A percentile compares a stretch with the other conserved stretches of the same genome.
These are phyloP conservation scores for Muscicapa striata DNA, from an alignment of 2,797 vertebrate species.

Conservation along the genomic window DNA sequence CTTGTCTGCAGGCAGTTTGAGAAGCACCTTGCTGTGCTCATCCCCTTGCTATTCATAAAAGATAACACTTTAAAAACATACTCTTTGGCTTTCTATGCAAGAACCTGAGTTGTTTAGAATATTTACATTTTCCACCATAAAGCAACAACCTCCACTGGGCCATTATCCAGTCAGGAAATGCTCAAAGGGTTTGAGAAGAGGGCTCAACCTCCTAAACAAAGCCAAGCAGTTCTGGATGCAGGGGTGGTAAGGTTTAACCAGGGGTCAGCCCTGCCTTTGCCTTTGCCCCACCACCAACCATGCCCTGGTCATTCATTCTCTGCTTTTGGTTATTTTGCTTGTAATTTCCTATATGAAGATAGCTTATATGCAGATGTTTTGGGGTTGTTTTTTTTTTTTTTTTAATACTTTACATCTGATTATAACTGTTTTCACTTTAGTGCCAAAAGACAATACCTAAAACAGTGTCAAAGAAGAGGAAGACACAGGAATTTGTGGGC, in stretches of 20 bases:
- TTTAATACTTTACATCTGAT: slow-evolving; percentile 26
- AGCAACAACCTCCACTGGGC: background rate
- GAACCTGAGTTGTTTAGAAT: background rate
- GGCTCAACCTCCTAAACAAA: background rate
- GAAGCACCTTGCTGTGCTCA: background rate
- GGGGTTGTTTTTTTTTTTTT: background rate
- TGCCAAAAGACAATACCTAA: slow-evolving; percentile 65
- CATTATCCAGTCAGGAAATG: background rate
- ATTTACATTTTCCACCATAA: background rate
- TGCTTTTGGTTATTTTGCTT: background rate
- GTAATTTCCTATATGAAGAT: background rate
- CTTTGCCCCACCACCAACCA: background rate
- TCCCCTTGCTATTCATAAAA: background rate
- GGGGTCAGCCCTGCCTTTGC: background rate
- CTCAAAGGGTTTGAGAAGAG: background rate
- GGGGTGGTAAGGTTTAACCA: background rate
- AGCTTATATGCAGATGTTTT: background rate
- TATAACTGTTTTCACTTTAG: slow-evolving; percentile 49
- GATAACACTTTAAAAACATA: background rate
- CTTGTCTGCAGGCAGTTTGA: background rate
- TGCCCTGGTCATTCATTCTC: background rate
- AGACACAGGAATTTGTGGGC: slow-evolving; percentile 54
- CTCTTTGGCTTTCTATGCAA: background rate
- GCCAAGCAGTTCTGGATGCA: fast-evolving
- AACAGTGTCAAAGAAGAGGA: slow-evolving; percentile 29